Percentiles rank a stretch among this genome's conserved stretches.
These are phyloP conservation scores for Catharus ustulatus DNA, from an alignment of 2,797 vertebrate genomes.

Conservation along the genomic window DNA sequence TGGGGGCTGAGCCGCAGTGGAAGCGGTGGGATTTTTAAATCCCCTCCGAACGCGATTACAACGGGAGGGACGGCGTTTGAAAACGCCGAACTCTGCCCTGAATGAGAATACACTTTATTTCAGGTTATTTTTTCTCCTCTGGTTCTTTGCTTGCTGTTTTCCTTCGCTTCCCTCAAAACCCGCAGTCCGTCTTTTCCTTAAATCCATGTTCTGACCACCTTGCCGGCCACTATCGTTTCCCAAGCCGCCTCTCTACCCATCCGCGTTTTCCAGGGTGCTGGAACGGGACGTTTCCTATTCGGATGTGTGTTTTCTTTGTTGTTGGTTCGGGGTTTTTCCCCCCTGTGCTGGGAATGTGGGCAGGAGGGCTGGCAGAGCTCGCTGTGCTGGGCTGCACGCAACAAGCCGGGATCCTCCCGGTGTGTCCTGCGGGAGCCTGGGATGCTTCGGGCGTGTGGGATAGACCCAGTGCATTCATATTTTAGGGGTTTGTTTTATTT, in stretches of 20 bases:
- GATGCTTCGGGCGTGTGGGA: rapidly evolving
- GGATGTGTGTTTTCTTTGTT: rapidly evolving
- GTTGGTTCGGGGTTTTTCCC: too few relatives aligned
- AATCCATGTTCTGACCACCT: not conserved
- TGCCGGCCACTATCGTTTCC: rapidly evolving
- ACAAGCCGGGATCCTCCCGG: not conserved
- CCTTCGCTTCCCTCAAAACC: not conserved
- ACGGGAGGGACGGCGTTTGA: not conserved
- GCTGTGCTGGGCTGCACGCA: rapidly evolving
- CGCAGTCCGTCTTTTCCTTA: not conserved
- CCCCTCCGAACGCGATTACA: rapidly evolving
- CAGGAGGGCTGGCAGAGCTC: not conserved
- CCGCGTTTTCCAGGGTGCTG: not conserved
- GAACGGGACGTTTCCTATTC: not conserved
- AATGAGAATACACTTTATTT: not conserved
- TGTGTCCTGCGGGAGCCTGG: not conserved
- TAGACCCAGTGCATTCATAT: not conserved
- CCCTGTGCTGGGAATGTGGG: not conserved
- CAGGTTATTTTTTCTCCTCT: rapidly evolving
- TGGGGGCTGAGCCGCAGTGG: not conserved
- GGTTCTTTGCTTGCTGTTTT: not conserved
- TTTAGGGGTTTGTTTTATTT: rapidly evolving
- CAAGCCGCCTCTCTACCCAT: not conserved
- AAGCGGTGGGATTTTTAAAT: not conserved
- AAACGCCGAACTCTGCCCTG: rapidly evolving